A percentile compares a stretch with the other conserved stretches of the same genome.
Evolutionary conservation across 2,113 vertebrate genomes (phyloP).

Genomic region (Chaenogobius annularis): DNA sequence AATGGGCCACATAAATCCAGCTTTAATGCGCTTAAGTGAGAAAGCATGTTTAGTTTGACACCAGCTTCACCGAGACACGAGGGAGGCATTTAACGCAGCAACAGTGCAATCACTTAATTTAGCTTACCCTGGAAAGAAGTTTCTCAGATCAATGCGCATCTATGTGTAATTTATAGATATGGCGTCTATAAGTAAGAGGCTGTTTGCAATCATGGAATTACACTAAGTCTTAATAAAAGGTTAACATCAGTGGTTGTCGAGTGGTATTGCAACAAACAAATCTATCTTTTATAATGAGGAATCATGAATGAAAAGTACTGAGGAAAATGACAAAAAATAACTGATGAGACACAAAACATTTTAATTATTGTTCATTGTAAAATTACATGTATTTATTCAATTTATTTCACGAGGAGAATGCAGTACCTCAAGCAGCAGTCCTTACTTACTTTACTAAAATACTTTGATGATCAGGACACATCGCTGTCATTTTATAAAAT

Average conservation of each 20-base stretch:
- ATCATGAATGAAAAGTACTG: no score
- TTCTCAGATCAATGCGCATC: neutral
- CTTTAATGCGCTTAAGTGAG: constrained; percentile 23
- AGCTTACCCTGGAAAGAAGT: neutral
- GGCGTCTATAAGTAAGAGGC: neutral
- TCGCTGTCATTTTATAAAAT: no score
- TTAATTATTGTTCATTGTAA: no score
- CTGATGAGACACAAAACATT: no score
- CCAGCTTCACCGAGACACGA: neutral
- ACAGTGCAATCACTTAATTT: neutral
- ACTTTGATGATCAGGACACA: no score
- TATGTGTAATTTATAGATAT: neutral
- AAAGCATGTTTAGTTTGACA: constrained; percentile 24
- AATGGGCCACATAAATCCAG: constrained; percentile 25
- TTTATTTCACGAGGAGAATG: no score
- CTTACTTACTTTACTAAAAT: no score
- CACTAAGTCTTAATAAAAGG: neutral
- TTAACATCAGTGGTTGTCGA: neutral
- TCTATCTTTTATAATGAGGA: no score
- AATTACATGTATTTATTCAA: no score
- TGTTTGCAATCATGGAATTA: neutral
- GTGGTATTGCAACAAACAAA: neutral
- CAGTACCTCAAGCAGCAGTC: no score
- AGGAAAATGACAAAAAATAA: no score
- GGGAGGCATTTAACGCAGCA: neutral